Evolutionary conservation across 2,113 vertebrate species (phyloP).

Genomic region (Phodopus roborovskii): DNA sequence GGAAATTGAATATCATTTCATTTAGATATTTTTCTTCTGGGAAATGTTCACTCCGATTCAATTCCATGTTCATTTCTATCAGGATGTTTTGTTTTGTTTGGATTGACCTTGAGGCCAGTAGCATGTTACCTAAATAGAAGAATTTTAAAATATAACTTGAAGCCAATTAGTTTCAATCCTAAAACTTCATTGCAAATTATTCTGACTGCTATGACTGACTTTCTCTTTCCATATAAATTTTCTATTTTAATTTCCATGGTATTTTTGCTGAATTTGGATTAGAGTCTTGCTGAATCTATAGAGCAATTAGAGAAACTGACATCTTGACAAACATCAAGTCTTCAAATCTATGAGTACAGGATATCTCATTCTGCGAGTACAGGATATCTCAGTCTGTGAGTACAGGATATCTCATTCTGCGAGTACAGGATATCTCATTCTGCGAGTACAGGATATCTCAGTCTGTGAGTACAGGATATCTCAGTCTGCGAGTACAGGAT

Average conservation of each 20-base stretch:
- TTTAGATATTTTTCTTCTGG: not conserved
- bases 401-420: not conserved
- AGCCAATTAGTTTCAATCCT: not conserved
- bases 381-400: not conserved
- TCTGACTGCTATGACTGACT: not conserved
- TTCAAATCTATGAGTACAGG: not conserved
- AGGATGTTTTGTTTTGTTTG: not conserved
- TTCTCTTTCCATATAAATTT: not conserved
- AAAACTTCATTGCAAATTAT: not conserved
- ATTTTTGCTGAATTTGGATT: not conserved
- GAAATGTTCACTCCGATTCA: not conserved
- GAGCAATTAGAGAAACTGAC: not conserved
- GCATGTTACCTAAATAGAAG: not conserved
- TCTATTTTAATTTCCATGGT: not conserved
- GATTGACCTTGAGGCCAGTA: not conserved
- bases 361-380: not conserved
- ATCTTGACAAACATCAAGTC: not conserved
- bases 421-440: not conserved
- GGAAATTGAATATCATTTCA: not conserved
- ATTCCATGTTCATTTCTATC: not conserved
- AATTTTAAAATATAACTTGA: not conserved
- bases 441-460: not conserved
- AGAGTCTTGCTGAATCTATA: not conserved
- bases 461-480: not conserved
- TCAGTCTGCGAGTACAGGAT: not conserved